A percentile compares a stretch with the other conserved stretches of the same genome.
phyloP scores from a whole-genome alignment of 1,140 invertebrate species.

The Drosophila arizonae region DNA sequence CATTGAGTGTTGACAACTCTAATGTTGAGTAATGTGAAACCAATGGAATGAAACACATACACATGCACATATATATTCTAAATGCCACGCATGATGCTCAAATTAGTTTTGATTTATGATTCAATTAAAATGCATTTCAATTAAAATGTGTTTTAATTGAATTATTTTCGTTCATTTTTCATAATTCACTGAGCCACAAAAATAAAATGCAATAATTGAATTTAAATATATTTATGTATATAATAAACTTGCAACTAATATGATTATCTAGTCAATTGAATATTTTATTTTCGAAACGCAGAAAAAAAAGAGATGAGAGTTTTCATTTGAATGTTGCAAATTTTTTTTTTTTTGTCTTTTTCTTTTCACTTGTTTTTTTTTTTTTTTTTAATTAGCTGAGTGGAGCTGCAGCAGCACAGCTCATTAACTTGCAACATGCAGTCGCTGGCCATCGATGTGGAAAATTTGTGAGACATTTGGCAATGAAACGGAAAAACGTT shows the following conservation, averaged over 20 bases:
- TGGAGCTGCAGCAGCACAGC: background rate
- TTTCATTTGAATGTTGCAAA: background rate
- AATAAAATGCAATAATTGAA: background rate
- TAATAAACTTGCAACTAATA: background rate
- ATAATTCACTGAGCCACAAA: background rate
- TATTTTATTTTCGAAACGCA: background rate
- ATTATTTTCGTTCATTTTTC: background rate
- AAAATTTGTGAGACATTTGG: slow-evolving; percentile 2
- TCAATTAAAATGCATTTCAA: background rate
- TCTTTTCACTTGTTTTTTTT: background rate
- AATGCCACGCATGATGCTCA: background rate
- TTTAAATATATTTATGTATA: background rate
- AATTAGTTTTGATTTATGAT: no score
- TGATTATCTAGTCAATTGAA: background rate
- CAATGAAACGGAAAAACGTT: background rate
- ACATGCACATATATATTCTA: background rate
- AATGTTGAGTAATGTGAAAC: background rate
- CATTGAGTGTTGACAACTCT: no score
- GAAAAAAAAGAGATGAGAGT: no score
- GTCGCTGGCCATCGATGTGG: background rate
- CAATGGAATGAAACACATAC: background rate
- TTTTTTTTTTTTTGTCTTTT: background rate
- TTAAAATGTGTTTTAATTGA: background rate
- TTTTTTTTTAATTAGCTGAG: background rate
- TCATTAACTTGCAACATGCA: slow-evolving; percentile 5